Conservation (phyloP, 2,113 vertebrate genomes). For the Phainopepla nitens region DNA sequence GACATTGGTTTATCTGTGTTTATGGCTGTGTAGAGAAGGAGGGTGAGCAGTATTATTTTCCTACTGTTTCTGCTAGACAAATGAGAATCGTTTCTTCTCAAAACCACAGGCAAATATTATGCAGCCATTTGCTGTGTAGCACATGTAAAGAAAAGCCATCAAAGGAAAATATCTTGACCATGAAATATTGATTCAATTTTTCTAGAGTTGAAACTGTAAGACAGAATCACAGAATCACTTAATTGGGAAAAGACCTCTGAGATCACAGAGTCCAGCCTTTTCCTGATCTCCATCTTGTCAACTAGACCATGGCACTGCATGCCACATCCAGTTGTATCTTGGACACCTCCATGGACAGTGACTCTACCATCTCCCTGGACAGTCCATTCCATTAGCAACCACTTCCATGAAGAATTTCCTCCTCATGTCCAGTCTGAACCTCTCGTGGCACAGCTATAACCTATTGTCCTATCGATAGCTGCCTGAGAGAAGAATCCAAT, state of each 20-base stretch:
- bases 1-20: not conserved
- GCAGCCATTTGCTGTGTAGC: not conserved
- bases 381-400: not conserved
- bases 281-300: not conserved
- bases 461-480: not conserved
- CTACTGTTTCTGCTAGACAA: not conserved
- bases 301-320: not conserved
- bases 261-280: not conserved
- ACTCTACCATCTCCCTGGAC: not conserved
- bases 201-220: not conserved
- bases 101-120: not conserved
- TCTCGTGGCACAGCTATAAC: not conserved
- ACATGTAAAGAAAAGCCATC: not conserved
- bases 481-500: not conserved
- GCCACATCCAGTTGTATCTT: rapidly evolving
- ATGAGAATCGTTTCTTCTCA: not conserved
- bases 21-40: not conserved
- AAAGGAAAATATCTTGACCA: not conserved
- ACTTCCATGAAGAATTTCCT: not conserved
- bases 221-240: not conserved
- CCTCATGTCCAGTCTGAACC: not conserved
- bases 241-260: not conserved
- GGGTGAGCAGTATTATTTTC: not conserved
- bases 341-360: not conserved
- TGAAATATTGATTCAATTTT: not conserved